Evolutionary conservation across 2,888 invertebrate species (phyloP).

Genomic region (Heterodera filipjevi): DNA sequence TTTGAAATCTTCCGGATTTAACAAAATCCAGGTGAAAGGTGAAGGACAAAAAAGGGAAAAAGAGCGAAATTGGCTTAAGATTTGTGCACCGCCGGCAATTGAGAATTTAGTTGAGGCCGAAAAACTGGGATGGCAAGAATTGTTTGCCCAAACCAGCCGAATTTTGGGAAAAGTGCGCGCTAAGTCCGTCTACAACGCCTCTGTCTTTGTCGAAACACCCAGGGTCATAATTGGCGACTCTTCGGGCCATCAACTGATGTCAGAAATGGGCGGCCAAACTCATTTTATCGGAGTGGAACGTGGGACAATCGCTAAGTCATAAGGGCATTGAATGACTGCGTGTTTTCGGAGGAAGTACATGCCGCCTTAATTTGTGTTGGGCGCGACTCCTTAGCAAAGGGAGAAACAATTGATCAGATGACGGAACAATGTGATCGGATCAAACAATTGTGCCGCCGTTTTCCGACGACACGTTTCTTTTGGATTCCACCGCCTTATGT

Average conservation of each 20-base stretch:
- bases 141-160: not conserved
- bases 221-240: slow-evolving; percentile 12
- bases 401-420: slow-evolving; percentile 14
- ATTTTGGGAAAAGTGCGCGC: not conserved
- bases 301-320: not conserved
- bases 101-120: not conserved
- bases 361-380: not conserved
- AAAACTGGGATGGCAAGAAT: not conserved
- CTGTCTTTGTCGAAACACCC: not conserved
- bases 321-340: not conserved
- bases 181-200: not conserved
- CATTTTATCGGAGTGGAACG: not conserved
- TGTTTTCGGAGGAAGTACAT: not conserved
- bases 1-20: not conserved
- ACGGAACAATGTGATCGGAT: slow-evolving; percentile 6
- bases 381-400: not conserved
- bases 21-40: not conserved
- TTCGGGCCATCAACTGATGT: not conserved
- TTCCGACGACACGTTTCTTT: not conserved
- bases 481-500: slow-evolving; percentile 22
- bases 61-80: not conserved
- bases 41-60: too few species aligned
- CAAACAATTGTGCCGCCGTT: not conserved
- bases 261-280: not conserved
- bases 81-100: not conserved